Evolutionary conservation across 1,140 invertebrate species (phyloP), one percentile per base, ranked within the genome.

Genomic region (Chlorops oryzae): DNA sequence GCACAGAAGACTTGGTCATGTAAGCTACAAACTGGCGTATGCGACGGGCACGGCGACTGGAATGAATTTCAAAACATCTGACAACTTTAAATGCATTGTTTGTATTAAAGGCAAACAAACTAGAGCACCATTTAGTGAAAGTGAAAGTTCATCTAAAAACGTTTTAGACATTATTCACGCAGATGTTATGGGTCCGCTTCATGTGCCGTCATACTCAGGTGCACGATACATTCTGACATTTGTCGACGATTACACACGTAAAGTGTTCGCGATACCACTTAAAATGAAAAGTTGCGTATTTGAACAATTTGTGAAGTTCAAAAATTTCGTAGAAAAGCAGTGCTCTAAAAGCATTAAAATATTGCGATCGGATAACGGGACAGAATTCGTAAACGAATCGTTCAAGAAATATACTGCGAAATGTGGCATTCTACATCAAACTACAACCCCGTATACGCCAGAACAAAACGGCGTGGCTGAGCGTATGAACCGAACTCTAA

Each of bases 121-220:
- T 42, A 43, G 56, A 23, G 23, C 9, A 21, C 38, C 55, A 5
- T 61, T 62, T 44, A 37, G 50, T 15, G 21, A 32, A 10, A 50
- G 52, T 49, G 55, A 52, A 20, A 52, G 37, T 7, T n/a, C 38
- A 56, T 54, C 58, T 35, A 38, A 54, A 41, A 17, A 5, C 1
- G 3, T 44, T 2, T 45, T 61, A 25, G 55, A 65, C 40, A 27
- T 65, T 6, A 43, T 63, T 4, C 74, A 76, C 50, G 64, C 67
- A 0, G 75, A 77, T 55, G 44, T 76, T 1, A 73, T 65, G 50
- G 75, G 75, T 12, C 74, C 71, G 10, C 74, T 77, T 70, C 59
- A 66, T 7, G 50, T 57, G 5, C 40, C 12, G 18, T 72, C 65
- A 5, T 24, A 64, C 34, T 27, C 22, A 15, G 28, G 44, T 3